A percentile compares a stretch with the other conserved stretches of the same genome.
Conservation (phyloP, 2,797 vertebrate species). For the Typhlichthys eigenmanni region DNA sequence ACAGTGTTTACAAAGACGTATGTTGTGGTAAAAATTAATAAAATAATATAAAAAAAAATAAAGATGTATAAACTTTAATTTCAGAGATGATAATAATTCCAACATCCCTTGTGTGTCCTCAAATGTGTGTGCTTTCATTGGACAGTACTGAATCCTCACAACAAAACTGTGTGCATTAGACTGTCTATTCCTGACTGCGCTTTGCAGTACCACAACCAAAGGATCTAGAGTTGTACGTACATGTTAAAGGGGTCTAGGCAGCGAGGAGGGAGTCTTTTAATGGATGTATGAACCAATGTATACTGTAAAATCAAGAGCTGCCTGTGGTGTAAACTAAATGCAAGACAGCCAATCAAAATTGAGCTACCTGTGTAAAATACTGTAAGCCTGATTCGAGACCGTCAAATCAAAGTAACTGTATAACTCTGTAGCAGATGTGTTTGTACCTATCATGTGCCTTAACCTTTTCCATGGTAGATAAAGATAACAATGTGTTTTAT, state of each 20-base stretch:
- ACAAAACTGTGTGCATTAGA: conserved; percentile 42
- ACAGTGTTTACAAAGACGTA: conserved; percentile 80
- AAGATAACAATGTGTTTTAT: conserved; percentile 86
- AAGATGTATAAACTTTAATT: conserved; percentile 72
- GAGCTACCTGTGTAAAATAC: conserved; percentile 78
- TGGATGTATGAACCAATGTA: conserved; percentile 55
- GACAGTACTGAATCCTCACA: conserved; percentile 47
- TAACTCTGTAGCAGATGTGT: conserved; percentile 91
- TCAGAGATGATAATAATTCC: conserved; percentile 51
- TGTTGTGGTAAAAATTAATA: conserved; percentile 72
- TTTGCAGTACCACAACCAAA: conserved; percentile 75
- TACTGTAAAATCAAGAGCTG: conserved; percentile 58
- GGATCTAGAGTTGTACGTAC: conserved; percentile 33
- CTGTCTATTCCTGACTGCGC: conserved; percentile 69
- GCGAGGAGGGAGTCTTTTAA: conserved; percentile 9
- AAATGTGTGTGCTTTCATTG: conserved; percentile 67
- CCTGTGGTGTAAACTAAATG: conserved; percentile 50
- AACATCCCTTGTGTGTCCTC: conserved; percentile 66
- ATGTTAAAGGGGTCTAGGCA: conserved; percentile 15
- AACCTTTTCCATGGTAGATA: conserved; percentile 94
- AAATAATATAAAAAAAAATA: conserved; percentile 56
- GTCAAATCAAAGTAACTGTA: conserved; percentile 81
- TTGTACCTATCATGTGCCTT: conserved; percentile 98
- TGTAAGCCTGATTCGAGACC: conserved; percentile 67
- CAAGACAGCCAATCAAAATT: conserved; percentile 54